Percentiles rank a stretch among this genome's conserved stretches.
phyloP scores from a whole-genome alignment of 2,888 invertebrate genomes.

The Phragmatobia fuliginosa region DNA sequence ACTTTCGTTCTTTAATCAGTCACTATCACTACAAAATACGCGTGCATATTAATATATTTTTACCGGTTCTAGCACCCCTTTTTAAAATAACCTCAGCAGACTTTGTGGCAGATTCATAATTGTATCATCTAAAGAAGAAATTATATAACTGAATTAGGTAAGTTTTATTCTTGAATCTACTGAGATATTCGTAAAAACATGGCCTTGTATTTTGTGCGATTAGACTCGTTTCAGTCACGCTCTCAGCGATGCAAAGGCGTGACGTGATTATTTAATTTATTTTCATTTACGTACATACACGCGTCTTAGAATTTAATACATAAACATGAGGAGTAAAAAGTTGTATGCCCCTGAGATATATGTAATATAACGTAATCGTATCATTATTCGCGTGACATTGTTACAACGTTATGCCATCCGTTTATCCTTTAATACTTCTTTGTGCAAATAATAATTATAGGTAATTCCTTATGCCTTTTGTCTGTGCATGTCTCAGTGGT shows the following conservation, averaged over 20 bases:
- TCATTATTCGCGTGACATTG: slow-evolving; percentile 28
- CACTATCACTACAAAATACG: background rate
- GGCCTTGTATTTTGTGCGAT: slow-evolving; percentile 9
- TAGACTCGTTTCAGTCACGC: slow-evolving; percentile 18
- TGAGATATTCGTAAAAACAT: background rate
- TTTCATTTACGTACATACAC: slow-evolving; percentile 24
- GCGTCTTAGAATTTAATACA: slow-evolving; percentile 35
- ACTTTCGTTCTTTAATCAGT: slow-evolving; percentile 5
- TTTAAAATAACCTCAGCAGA: background rate
- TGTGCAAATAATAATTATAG: slow-evolving; percentile 3
- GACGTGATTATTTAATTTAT: slow-evolving; percentile 19
- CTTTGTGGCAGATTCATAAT: background rate
- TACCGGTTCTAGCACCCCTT: background rate
- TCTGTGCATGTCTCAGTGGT: background rate
- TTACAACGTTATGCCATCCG: slow-evolving; percentile 22
- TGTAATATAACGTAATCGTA: slow-evolving; percentile 47
- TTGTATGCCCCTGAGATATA: slow-evolving; percentile 41
- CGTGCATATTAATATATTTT: background rate
- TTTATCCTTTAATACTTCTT: slow-evolving; percentile 30
- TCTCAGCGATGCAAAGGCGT: slow-evolving; percentile 19
- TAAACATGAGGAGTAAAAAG: slow-evolving; percentile 48
- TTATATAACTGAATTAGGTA: background rate
- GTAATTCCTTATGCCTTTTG: background rate
- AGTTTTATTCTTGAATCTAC: background rate
- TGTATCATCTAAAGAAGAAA: background rate